These are phyloP conservation scores for Romanomermis culicivorax DNA, from an alignment of 2,888 invertebrate genomes.

Conservation along the genomic window DNA sequence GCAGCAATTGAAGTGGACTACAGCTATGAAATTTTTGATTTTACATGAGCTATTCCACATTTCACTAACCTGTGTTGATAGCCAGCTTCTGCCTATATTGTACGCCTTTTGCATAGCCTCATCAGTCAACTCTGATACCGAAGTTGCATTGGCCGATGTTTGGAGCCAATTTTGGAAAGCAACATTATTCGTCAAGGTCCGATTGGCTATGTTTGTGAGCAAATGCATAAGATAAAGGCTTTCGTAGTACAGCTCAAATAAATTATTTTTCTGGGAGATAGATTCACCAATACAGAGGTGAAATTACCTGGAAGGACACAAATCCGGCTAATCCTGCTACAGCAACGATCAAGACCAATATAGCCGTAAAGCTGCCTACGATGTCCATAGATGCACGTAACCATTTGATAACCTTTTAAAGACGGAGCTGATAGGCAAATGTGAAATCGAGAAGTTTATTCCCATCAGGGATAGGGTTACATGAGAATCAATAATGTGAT, in stretches of 20 bases:
- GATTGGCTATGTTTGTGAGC: conserved; percentile 7
- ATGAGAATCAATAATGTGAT: too few relatives aligned
- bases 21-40: neutral
- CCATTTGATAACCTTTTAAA: conserved; percentile 8
- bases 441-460: too few relatives aligned
- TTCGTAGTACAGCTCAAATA: conserved; percentile 10
- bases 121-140: neutral
- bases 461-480: too few relatives aligned
- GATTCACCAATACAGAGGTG: too few relatives aligned
- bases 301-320: conserved; percentile 4
- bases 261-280: too few relatives aligned
- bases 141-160: neutral
- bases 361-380: conserved; percentile 8
- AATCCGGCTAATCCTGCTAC: conserved; percentile 1
- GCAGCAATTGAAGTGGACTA: too few relatives aligned
- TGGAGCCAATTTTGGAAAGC: neutral
- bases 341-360: conserved; percentile 1
- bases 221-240: conserved; percentile 7
- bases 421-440: too few relatives aligned
- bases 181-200: conserved; percentile 3
- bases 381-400: conserved; percentile 9
- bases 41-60: neutral
- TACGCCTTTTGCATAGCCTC: neutral
- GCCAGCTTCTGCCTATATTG: neutral
- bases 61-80: neutral